phyloP scores from a whole-genome alignment of 2,113 vertebrate genomes.

The Dasyornis broadbenti region DNA sequence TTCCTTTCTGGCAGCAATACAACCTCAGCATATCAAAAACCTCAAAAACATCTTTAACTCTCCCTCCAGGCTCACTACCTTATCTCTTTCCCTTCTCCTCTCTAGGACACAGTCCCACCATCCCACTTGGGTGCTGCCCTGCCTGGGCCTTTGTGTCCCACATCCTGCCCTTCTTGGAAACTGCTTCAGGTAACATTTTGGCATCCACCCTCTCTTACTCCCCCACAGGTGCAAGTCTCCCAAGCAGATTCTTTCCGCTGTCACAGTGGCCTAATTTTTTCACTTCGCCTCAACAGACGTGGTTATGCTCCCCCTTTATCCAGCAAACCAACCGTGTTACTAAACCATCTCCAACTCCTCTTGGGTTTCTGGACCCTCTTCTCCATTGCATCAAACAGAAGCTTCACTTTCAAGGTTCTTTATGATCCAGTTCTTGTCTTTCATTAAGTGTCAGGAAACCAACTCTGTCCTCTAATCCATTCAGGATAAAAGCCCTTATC shows the following conservation, averaged over 20 bases:
- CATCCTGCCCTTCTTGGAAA: not conserved
- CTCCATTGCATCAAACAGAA: not conserved
- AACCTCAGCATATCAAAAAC: not conserved
- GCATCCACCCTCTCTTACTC: not conserved
- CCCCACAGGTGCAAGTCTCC: not conserved
- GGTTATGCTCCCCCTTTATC: not conserved
- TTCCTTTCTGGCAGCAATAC: not conserved
- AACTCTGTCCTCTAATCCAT: not conserved
- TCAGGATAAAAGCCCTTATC: slow-evolving; percentile 25
- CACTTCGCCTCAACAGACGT: not conserved
- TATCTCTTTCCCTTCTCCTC: not conserved
- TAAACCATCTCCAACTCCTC: not conserved
- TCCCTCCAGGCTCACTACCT: not conserved
- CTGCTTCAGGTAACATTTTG: not conserved
- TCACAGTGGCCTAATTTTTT: not conserved
- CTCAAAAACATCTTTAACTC: not conserved
- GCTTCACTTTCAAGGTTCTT: not conserved
- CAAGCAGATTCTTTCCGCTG: not conserved
- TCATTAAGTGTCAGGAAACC: not conserved
- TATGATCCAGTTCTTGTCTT: not conserved
- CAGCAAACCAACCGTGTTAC: not conserved
- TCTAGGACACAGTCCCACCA: not conserved
- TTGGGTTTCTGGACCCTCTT: not conserved
- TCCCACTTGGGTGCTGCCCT: not conserved
- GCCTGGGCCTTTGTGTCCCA: not conserved